Evolutionary conservation across 2,113 vertebrate genomes (phyloP), one percentile per base, ranked within the genome.

Genomic region (Ophthalmolycus amberensis): DNA sequence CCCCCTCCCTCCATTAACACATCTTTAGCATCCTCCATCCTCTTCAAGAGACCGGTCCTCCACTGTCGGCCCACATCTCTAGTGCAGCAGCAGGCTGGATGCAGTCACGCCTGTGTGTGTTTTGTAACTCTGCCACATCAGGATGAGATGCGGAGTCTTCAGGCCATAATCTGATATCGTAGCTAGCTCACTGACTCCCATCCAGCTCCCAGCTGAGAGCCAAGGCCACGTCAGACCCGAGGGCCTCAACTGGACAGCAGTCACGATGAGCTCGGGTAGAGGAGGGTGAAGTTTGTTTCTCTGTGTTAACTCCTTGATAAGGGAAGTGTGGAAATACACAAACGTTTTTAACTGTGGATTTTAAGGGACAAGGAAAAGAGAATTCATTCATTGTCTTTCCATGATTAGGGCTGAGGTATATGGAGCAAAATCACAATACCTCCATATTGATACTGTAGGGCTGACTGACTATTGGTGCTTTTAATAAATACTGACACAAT

Each of bases 161-260:
- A 44, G 80, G 89, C 76, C 83, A 80, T 62, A 84, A 88, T 92
- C 66, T 79, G 71, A 90, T 74, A 71, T 88, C 85, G 66, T 64
- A 67, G 75, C 66, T 81, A 82, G 86, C 86, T 87, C 82, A 81
- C 87, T 88, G 84, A 86, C 56, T 89, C 74, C 64, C 75, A 73
- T 80, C 75, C 71, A 74, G 52, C 75, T 84, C 79, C 60, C 79
- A 72, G 37, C 80, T 65, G 22, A 82, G 58, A 82, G 81, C 75
- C 79, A 70, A 14, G 29, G 75, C 73, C 50, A 77, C 37, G 15
- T 84, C 77, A 75, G 65, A 89, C 64, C 86, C 71, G 37, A 42
- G 65, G 67, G 85, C 83, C 75, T 64, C 68, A 68, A 34, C 75
- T 80, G 85, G 76, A 75, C 82, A 74, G 50, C 62, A 15, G 38